phyloP scores from a whole-genome alignment of 1,140 invertebrate genomes.

The Microplitis mediator region DNA sequence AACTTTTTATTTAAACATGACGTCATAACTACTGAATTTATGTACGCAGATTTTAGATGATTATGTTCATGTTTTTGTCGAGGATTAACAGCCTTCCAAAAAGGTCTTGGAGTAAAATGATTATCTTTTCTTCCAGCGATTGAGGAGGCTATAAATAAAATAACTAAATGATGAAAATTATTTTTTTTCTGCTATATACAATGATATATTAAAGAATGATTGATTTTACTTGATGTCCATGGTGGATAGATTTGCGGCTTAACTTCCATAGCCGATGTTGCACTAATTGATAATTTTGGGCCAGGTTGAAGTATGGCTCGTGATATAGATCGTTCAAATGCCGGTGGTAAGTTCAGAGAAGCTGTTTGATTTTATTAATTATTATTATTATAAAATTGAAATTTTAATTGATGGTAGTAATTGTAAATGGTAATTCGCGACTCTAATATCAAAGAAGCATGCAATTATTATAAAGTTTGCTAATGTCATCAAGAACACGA shows the following conservation, averaged over 20 bases:
- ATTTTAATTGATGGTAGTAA: neutral
- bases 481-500: no score
- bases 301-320: slow-evolving; percentile 51
- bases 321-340: slow-evolving; percentile 53
- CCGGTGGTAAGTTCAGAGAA: slow-evolving; percentile 55
- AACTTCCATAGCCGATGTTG: slow-evolving; percentile 38
- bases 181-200: no score
- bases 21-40: no score
- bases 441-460: no score
- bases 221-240: slow-evolving; percentile 51
- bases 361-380: slow-evolving; percentile 36
- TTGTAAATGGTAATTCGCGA: no score
- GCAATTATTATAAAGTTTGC: no score
- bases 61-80: no score
- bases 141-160: slow-evolving; percentile 36
- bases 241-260: slow-evolving; percentile 45
- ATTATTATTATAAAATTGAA: neutral
- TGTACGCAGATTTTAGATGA: no score
- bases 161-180: no score
- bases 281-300: slow-evolving; percentile 46
- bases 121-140: slow-evolving; percentile 37
- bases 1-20: no score
- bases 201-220: neutral
- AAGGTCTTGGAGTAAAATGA: slow-evolving; percentile 42
- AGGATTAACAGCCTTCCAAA: slow-evolving; percentile 40